Base-by-base conservation (phyloP, 2,797 vertebrate genomes). In the Bovichtus diacanthus region DNA sequence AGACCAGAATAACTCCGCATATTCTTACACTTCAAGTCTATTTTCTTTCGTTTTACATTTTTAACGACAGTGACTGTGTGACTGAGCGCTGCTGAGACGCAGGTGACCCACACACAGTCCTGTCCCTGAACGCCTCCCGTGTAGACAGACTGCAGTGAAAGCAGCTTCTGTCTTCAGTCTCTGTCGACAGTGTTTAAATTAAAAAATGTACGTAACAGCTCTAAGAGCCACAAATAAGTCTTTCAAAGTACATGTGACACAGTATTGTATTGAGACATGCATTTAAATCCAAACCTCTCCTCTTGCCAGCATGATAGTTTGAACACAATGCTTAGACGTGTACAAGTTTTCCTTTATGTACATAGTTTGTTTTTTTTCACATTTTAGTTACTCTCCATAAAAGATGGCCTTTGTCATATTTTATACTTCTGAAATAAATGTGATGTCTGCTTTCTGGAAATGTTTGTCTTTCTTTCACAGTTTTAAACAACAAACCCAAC, bases 351-450 rank as follows among this genome's bases (percentile, higher is more conserved):
- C 34, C 39, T 81, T 67, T 50, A n/a, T 91, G 83, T 88, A 78
- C 34, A 84, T 80, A 58, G 34, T 76, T 50, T 80, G 51, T 81
- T 60, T 76, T 50, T 79, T 47, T 81, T 60, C 61, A 82, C 54
- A 5, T 15, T 84, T 80, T 50, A 55, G 79, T 88, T 70, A 58
- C 78, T 73, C 70, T 56, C 62, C 58, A 31, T 55, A 15, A 60
- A 51, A 54, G 18, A 87, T 38, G 84, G 84, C 82, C 87, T 91
- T 89, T 88, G 81, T 89, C 75, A 86, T 61, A 71, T 92, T 92
- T 92, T 93, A 70, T 92, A 90, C 80, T 85, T 85, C 70, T 81
- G 69, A 79, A 91, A 89, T 83, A 93, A 89, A 92, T 41, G 74
- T 89, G 74, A 81, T 36, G 25, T 84, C 55, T 88, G 70, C 65